Percentiles rank a stretch among this genome's conserved stretches.
phyloP scores from a whole-genome alignment of 2,888 invertebrate species.

The Drosophila sordidula region DNA sequence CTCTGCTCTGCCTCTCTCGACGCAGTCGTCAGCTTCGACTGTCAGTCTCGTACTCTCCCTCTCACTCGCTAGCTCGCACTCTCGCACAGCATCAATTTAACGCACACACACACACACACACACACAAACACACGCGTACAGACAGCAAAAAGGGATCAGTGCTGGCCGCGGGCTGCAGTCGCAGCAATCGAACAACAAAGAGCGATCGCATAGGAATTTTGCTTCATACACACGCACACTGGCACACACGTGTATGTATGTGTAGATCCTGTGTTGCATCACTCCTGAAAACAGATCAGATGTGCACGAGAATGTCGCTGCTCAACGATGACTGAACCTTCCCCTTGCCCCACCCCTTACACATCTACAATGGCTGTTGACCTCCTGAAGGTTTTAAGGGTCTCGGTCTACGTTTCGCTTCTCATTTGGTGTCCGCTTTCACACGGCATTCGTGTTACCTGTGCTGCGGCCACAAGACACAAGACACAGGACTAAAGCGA shows the following conservation, averaged over 20 bases:
- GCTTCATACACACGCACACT: constrained; percentile 14
- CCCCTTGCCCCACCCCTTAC: constrained; percentile 29
- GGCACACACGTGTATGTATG: constrained; percentile 12
- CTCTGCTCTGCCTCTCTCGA: constrained; percentile 27
- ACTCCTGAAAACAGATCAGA: constrained; percentile 69
- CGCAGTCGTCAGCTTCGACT: constrained; percentile 10
- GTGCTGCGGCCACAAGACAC: constrained; percentile 46
- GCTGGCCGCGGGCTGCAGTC: constrained; percentile 44
- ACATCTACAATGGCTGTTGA: constrained; percentile 62
- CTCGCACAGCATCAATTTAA: constrained; percentile 62
- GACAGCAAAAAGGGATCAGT: constrained; percentile 70
- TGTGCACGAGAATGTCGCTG: constrained; percentile 66
- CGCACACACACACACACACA: constrained; percentile 42
- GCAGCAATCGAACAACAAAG: constrained; percentile 56
- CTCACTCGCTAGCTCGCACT: constrained; percentile 23
- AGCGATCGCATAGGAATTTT: constrained; percentile 75
- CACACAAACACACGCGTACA: constrained; percentile 32
- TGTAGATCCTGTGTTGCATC: constrained; percentile 72
- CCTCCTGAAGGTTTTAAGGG: constrained; percentile 63
- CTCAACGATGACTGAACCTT: constrained; percentile 27
- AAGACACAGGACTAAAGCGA: constrained; percentile 42
- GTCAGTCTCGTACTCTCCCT: constrained; percentile 18
- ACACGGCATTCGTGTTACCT: constrained; percentile 63
- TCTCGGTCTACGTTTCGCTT: constrained; percentile 43
- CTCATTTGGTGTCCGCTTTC: constrained; percentile 51